These are phyloP conservation scores for Grammomys surdaster DNA, from an alignment of 2,113 vertebrate genomes.

Conservation along the genomic window DNA sequence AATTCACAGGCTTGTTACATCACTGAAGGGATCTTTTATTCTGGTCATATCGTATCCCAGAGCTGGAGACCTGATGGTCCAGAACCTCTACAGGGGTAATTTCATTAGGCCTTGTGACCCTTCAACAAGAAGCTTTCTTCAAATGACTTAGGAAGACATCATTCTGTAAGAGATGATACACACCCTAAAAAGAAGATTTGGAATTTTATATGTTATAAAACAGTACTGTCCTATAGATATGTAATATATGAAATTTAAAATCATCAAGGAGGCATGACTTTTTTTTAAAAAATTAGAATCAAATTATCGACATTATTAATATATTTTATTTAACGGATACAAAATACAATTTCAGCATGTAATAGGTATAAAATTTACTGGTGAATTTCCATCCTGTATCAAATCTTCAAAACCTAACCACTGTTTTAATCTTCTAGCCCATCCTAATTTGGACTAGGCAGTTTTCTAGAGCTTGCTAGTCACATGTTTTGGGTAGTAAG, in stretches of 20 bases:
- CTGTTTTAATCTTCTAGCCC: background rate
- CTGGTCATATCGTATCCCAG: background rate
- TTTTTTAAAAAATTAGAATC: background rate
- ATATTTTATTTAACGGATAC: constrained; percentile 23
- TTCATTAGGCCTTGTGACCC: background rate
- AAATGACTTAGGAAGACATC: background rate
- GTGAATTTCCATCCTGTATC: background rate
- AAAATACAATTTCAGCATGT: background rate
- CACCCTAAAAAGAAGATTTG: background rate
- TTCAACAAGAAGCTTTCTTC: background rate
- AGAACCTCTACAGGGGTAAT: background rate
- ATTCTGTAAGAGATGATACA: background rate
- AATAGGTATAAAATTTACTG: constrained; percentile 32
- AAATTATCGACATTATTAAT: background rate
- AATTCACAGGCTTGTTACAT: background rate
- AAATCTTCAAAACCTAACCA: background rate
- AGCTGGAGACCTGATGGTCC: background rate
- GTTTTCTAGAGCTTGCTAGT: background rate
- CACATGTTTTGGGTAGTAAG: background rate
- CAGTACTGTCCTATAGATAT: background rate
- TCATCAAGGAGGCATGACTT: background rate
- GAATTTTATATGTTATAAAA: background rate
- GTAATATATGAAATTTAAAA: background rate
- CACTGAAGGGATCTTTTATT: no score
- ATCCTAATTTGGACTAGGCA: background rate